Evolutionary conservation across 1,140 invertebrate species (phyloP), one percentile per base, ranked within the genome.

Genomic region (Adelges cooleyi): DNA sequence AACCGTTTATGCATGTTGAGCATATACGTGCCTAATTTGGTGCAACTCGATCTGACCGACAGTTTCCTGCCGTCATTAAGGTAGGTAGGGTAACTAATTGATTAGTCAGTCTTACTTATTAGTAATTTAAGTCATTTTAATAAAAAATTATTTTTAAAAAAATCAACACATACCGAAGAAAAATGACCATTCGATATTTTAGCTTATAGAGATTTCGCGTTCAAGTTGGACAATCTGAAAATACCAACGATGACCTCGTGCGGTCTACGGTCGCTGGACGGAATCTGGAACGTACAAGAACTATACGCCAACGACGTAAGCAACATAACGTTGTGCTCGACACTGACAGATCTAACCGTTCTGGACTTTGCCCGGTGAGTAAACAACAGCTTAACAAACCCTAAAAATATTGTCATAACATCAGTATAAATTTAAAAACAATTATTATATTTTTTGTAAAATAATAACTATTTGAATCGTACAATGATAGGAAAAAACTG

Each of bases 231-330:
- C 29, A 79, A 81, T 70, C 72, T 81, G 2, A 75, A 80, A 73
- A 75, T 80, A 44, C 72, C 86, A 15, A 82, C 80, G 67, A 78
- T 86, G n/a, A 80, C 80, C 67, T 78, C 80, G 33, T 86, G 84
- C 69, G 79, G 80, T 0, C 71, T 86, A 17, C 79, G 75, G 10
- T 80, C 76, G 68, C 75, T 86, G 44, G 84, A 86, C 70, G 83
- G 84, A 1, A 78, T 82, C 10, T 80, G 80, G 73, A 84, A 81
- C 0, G 3, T 77, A 75, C 51, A 79, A 33, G 81, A 84, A 53
- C 72, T 86, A 0, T 75, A 81, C 67, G 83, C 83, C 0, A 86
- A 86, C 70, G 74, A 75, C 42, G 76, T 86, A 9, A 74, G 76
- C 17, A 78, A 84, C 40, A 71, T 84, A 11, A 77, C 80, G 48